Evolutionary conservation across 2,797 vertebrate species (phyloP).

Genomic region (Spea hammondii): DNA sequence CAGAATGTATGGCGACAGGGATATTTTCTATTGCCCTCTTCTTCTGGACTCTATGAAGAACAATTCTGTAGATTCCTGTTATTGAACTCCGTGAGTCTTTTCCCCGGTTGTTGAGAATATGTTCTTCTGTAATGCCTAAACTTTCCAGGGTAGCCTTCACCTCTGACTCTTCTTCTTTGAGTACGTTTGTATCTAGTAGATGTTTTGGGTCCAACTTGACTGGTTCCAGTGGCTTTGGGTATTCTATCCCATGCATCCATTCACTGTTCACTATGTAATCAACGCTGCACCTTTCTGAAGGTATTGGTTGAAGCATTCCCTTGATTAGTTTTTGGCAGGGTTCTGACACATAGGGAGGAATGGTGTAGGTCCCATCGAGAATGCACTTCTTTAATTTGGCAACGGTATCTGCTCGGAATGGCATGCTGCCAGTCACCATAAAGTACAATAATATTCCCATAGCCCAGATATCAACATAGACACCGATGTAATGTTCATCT

Average conservation of each 20-base stretch:
- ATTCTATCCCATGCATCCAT: constrained; percentile 86
- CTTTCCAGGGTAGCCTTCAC: constrained; percentile 78
- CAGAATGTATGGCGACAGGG: constrained; percentile 70
- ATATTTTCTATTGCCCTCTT: constrained; percentile 76
- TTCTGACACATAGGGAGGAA: constrained; percentile 80
- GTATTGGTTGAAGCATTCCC: constrained; percentile 81
- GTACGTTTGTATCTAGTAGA: constrained; percentile 72
- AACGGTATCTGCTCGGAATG: constrained; percentile 92
- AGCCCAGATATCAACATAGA: constrained; percentile 92
- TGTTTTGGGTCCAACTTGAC: constrained; percentile 87
- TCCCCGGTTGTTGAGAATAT: constrained; percentile 86
- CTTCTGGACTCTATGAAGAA: constrained; percentile 86
- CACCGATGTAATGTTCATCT: constrained; percentile 86
- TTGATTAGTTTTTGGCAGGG: constrained; percentile 84
- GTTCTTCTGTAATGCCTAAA: constrained; percentile 86
- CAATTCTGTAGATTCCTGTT: constrained; percentile 89
- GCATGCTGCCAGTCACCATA: constrained; percentile 88
- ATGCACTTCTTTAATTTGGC: constrained; percentile 92
- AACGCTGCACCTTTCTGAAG: constrained; percentile 78
- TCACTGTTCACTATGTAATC: constrained; percentile 87
- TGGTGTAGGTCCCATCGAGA: constrained; percentile 80
- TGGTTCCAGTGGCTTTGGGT: constrained; percentile 79
- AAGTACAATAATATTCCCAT: constrained; percentile 94
- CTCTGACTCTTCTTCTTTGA: constrained; percentile 82
- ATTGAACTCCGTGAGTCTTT: constrained; percentile 86